phyloP scores from a whole-genome alignment of 2,888 invertebrate genomes.

The Limenitis camilla region DNA sequence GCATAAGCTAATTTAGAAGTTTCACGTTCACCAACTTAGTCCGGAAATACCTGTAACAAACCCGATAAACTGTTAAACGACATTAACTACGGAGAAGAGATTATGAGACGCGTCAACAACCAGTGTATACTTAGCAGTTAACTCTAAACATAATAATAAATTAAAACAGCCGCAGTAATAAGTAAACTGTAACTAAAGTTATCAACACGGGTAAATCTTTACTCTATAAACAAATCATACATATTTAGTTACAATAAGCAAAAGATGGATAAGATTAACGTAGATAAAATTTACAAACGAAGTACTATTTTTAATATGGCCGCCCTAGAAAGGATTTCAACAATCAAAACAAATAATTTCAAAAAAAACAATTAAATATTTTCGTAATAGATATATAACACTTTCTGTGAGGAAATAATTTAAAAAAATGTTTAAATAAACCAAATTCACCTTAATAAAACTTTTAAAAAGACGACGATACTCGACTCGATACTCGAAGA shows the following conservation, averaged over 20 bases:
- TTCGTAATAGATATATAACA: background rate
- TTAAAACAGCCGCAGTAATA: background rate
- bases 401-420: background rate
- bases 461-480: conserved; percentile 71
- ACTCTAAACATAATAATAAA: conserved; percentile 13
- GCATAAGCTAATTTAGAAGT: conserved; percentile 63
- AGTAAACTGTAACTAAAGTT: conserved; percentile 11
- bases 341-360: background rate
- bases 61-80: conserved; percentile 22
- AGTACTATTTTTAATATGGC: conserved; percentile 63
- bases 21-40: conserved; percentile 69
- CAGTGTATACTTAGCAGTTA: conserved; percentile 16
- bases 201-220: background rate
- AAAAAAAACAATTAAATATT: background rate
- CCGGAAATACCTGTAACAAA: conserved; percentile 66
- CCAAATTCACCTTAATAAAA: conserved; percentile 63
- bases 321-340: conserved; percentile 36
- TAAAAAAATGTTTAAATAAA: conserved; percentile 23
- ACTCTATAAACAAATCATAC: background rate
- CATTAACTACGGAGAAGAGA: conserved; percentile 27
- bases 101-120: conserved; percentile 69
- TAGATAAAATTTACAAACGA: conserved; percentile 47
- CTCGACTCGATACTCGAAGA: conserved; percentile 69
- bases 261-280: conserved; percentile 46
- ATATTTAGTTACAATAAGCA: conserved; percentile 15